phyloP scores from a whole-genome alignment of 2,797 vertebrate species.

The Vespertilio murinus region DNA sequence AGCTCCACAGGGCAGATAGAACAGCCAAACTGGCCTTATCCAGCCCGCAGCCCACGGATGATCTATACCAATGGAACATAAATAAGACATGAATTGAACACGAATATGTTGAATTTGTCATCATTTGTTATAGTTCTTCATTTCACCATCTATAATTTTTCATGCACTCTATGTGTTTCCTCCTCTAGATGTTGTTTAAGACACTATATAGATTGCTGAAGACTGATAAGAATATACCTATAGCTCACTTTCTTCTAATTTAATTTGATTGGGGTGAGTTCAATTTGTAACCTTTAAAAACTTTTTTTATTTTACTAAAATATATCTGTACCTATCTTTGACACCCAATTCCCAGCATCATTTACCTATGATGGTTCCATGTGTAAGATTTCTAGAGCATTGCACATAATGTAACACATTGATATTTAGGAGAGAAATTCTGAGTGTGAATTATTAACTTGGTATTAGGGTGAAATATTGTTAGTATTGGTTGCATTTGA shows the following conservation, averaged over 20 bases:
- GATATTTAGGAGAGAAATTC: slow-evolving; percentile 30
- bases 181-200: neutral
- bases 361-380: neutral
- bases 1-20: too few species aligned
- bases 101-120: slow-evolving; percentile 7
- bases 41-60: too few species aligned
- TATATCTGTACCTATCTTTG: slow-evolving; percentile 31
- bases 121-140: neutral
- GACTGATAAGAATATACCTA: neutral
- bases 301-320: neutral
- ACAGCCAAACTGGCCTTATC: too few species aligned
- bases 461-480: slow-evolving; percentile 1
- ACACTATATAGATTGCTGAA: neutral
- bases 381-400: slow-evolving; percentile 29
- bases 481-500: slow-evolving; percentile 59
- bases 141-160: neutral
- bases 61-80: slow-evolving; percentile 3
- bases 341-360: neutral
- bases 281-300: neutral
- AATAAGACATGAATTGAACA: slow-evolving; percentile 27
- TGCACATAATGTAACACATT: neutral
- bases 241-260: neutral
- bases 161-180: neutral
- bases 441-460: slow-evolving; percentile 58
- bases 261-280: neutral